Base-by-base conservation (phyloP, 2,797 vertebrate genomes). In the Rhynchonycteris naso region DNA sequence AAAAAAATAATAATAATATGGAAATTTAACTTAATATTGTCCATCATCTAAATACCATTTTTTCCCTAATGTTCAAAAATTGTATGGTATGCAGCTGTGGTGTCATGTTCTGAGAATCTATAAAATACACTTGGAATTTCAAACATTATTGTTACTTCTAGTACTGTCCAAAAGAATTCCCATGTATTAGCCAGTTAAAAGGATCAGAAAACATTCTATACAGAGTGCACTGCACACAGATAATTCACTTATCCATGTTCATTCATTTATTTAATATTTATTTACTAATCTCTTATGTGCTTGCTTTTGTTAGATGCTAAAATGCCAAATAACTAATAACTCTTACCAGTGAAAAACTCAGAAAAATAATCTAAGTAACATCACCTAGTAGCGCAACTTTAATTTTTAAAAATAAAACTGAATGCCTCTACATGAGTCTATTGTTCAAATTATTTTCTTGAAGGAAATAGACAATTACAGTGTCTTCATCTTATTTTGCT, bases 1-100 rank as follows among this genome's bases (percentile, higher is more conserved):
- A 78, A 90, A 35, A 90, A 96, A 69, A 92, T 33, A 43, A 43
- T 43, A n/a, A 58, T 69, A 61, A 87, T 71, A 69, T 79, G 30
- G 66, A 91, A 81, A 24, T 56, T 50, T 81, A 74, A 18, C 76
- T 78, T 9, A 65, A 76, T 72, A 76, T 12, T 58, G 33, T 50
- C n/a, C 35, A 61, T 14, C 43, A 69, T 69, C 26, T 63, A 86
- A 83, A 75, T 68, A 58, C 14, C 22, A 89, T 78, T 71, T 72
- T 22, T 22, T 26, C 35, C 18, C 58, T 38, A 52, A 7, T 65
- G 19, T 82, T 35, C 16, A 79, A 54, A 33, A 93, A 11, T n/a
- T 78, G 4, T 11, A 54, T 86, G 54, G 35, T 58, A 50, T 74
- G 11, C 18, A 10, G 14, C 33, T 68, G 3, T 65, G 16, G 43